Base-by-base conservation (phyloP, 1,140 invertebrate genomes). In the Drosophila kikkawai region DNA sequence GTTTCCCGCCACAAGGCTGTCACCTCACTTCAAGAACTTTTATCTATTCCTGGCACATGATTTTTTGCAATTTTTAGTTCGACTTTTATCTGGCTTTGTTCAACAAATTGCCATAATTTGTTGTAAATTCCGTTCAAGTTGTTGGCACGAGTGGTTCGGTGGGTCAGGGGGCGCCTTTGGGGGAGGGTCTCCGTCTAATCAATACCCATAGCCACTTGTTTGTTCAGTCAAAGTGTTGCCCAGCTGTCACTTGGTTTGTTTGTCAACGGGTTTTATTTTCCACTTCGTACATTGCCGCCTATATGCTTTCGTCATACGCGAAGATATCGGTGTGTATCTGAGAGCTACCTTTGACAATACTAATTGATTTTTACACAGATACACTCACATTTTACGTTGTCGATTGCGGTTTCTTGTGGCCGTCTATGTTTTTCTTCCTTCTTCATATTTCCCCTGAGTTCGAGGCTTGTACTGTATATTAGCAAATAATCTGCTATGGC, bases 271-370 rank as follows among this genome's bases (percentile, higher is more conserved):
- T 32, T 57, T 78, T 39, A 63, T 66, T 68, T 68, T 75, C 32
- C 47, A 56, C 59, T 34, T 48, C 67, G 51, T 39, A 48, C 64
- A 36, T 59, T 50, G 39, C 41, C 36, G 26, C 26, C 26, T 29
- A 1, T 29, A 48, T 26, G n/a, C 50, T 58, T 53, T 63, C 37
- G 13, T 36, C 26, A 19, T 58, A 36, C 44, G 47, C 17, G 4
- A 39, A 15, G 63, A 32, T 45, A 51, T 41, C 36, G 48, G 45
- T 53, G 36, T 67, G 48, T 61, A 47, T 42, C 42, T 53, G 41
- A 32, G 15, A 80, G 61, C 56, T 86, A 76, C 65, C 69, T 82
- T 73, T 65, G 75, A 87, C 75, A 82, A 82, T 79, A 82, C 76
- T 82, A 87, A 86, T 86, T 86, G 83, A 86, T 76, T 87, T 82